Conservation (phyloP, 53 echinoderm and acorn worm genomes). For the Glandiceps talaboti region DNA sequence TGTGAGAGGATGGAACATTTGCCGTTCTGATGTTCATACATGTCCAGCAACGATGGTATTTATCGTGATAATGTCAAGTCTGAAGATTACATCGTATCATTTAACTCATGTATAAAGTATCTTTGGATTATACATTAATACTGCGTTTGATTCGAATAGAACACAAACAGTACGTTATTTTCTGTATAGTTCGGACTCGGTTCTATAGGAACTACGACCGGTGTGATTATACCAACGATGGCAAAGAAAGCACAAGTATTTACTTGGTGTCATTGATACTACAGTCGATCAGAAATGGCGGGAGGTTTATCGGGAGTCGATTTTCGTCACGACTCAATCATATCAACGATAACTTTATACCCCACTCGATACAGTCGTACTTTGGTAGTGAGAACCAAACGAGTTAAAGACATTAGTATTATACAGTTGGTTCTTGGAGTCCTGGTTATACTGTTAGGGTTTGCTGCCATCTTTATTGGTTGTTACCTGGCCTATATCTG, state of each 20-base stretch:
- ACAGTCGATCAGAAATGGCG: background rate
- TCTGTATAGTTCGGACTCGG: too few relatives aligned
- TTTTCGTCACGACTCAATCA: background rate
- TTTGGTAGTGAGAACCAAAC: background rate
- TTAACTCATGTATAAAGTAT: too few relatives aligned
- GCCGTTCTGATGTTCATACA: too few relatives aligned
- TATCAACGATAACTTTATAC: background rate
- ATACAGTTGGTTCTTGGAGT: background rate
- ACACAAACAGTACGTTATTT: too few relatives aligned
- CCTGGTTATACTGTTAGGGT: background rate
- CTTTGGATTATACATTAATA: too few relatives aligned
- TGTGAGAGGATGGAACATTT: too few relatives aligned
- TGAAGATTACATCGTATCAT: too few relatives aligned
- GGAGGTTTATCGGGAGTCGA: background rate
- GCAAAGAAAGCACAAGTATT: background rate
- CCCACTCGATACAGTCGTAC: background rate
- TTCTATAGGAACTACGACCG: too few relatives aligned
- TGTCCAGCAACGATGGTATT: too few relatives aligned
- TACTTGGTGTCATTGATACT: background rate
- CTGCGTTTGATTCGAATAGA: too few relatives aligned
- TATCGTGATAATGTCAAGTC: too few relatives aligned
- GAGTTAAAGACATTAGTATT: background rate
- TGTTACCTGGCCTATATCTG: background rate
- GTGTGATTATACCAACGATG: too few relatives aligned
- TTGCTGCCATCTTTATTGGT: background rate